phyloP scores from a whole-genome alignment of 2,888 invertebrate species.

The Hyposoter didymator region DNA sequence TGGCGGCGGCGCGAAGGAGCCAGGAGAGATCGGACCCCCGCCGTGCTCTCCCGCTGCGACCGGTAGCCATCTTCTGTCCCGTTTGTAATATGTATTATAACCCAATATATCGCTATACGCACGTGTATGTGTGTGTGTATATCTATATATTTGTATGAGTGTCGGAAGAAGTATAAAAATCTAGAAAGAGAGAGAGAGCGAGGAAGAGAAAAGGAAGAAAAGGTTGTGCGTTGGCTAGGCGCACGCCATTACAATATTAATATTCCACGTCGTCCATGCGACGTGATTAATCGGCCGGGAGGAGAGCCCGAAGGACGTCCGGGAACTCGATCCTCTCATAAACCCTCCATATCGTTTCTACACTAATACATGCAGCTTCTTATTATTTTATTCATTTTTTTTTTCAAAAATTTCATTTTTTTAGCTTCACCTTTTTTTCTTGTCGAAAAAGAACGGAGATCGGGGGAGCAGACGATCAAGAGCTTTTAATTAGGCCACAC shows the following conservation, averaged over 20 bases:
- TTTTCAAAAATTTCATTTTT: not conserved
- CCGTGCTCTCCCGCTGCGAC: constrained; percentile 84
- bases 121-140: constrained; percentile 34
- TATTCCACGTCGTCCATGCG: constrained; percentile 75
- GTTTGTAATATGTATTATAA: constrained; percentile 81
- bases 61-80: constrained; percentile 84
- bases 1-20: constrained; percentile 61
- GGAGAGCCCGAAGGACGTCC: constrained; percentile 67
- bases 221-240: constrained; percentile 63
- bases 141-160: no score
- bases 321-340: constrained; percentile 62
- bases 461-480: constrained; percentile 33
- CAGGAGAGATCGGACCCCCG: constrained; percentile 78
- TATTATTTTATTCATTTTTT: constrained; percentile 17
- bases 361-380: constrained; percentile 20
- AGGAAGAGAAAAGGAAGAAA: constrained; percentile 10
- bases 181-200: constrained; percentile 22
- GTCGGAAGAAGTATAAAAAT: not conserved
- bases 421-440: not conserved
- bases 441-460: constrained; percentile 14
- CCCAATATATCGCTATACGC: constrained; percentile 56
- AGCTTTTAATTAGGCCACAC: constrained; percentile 55
- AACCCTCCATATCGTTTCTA: constrained; percentile 39
- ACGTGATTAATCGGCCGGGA: constrained; percentile 77
- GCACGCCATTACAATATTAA: constrained; percentile 80